A percentile compares a stretch with the other conserved stretches of the same genome.
phyloP scores from a whole-genome alignment of 1,140 invertebrate species.

The Dendroctonus ponderosae region DNA sequence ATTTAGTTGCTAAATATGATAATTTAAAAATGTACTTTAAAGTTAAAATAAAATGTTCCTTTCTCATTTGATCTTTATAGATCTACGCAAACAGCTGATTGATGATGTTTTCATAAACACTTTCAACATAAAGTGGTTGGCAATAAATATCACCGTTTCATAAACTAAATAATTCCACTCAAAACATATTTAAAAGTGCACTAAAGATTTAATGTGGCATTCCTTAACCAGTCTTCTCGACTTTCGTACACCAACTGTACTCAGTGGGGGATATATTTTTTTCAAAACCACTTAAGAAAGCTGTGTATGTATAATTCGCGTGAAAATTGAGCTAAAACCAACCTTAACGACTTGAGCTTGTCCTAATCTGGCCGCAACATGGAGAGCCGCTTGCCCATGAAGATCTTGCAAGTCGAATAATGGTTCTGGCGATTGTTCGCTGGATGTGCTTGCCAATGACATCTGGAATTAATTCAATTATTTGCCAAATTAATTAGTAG shows the following conservation, averaged over 20 bases:
- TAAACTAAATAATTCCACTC: too few species aligned
- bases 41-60: too few species aligned
- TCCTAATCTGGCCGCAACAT: constrained; percentile 78
- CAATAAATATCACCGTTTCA: too few species aligned
- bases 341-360: constrained; percentile 72
- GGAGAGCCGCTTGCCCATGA: constrained; percentile 79
- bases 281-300: too few species aligned
- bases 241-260: neutral
- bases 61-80: too few species aligned
- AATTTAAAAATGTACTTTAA: too few species aligned
- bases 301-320: too few species aligned
- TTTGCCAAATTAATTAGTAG: too few species aligned
- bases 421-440: constrained; percentile 49
- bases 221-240: neutral
- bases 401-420: constrained; percentile 48
- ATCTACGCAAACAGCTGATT: too few species aligned
- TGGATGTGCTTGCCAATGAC: constrained; percentile 46
- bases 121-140: too few species aligned
- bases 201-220: neutral
- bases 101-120: too few species aligned
- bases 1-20: too few species aligned
- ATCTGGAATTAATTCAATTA: constrained; percentile 34
- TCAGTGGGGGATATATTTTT: neutral
- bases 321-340: constrained; percentile 13
- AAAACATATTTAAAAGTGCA: neutral